phyloP scores from a whole-genome alignment of 2,113 vertebrate species.

The Atrichornis clamosus region DNA sequence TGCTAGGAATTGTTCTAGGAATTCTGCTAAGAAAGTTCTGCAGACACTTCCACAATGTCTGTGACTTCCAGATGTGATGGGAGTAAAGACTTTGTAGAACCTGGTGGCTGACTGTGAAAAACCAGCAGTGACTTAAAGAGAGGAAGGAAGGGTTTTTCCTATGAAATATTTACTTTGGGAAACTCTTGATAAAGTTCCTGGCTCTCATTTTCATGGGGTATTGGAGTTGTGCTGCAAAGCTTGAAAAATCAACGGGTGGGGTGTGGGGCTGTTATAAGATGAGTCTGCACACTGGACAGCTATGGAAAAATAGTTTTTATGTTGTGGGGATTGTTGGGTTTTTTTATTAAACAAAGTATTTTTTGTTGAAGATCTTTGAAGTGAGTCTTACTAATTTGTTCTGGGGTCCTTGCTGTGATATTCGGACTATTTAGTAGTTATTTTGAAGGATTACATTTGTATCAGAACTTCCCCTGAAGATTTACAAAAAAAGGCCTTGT shows the following conservation, averaged over 20 bases:
- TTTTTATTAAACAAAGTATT: neutral
- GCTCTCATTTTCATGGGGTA: neutral
- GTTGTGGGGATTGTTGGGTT: neutral
- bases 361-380: neutral
- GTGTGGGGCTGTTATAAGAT: neutral
- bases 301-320: neutral
- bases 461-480: neutral
- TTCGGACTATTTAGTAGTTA: neutral
- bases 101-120: neutral
- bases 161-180: neutral
- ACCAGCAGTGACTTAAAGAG: neutral
- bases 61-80: neutral
- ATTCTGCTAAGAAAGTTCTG: neutral
- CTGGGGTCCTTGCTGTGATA: neutral
- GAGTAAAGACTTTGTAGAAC: neutral
- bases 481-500: neutral
- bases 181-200: neutral
- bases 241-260: neutral
- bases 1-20: neutral
- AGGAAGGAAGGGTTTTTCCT: neutral
- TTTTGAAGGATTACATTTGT: neutral
- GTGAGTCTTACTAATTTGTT: neutral
- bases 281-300: neutral
- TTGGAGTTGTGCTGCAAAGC: neutral
- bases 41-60: neutral